Evolutionary conservation across 2,888 invertebrate genomes (phyloP), one percentile per base, ranked within the genome.

Genomic region (Lepetodrilus schrolli): DNA sequence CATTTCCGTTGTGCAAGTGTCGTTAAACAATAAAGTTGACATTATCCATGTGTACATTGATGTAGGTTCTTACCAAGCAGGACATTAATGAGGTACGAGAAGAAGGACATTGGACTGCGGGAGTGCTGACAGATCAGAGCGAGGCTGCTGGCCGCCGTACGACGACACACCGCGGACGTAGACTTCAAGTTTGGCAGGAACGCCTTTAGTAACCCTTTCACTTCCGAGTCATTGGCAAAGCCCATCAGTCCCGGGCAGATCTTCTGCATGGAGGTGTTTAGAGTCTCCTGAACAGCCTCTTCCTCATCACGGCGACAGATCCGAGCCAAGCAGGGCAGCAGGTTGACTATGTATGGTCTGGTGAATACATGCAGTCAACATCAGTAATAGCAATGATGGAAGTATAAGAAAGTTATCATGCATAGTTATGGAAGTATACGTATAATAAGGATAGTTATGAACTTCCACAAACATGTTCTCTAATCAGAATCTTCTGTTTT

Each of bases 91-190:
- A 95, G 92, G 86, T 94, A 93, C 1, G 93, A 92, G 77, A 94
- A 90, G 90, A 95, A 95, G 79, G 93, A 91, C 75, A 91, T 90
- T 1, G 94, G 93, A 88, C 95, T 95, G 71, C 95, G 92, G 78
- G 94, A 94, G 91, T 96, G 93, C 76, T 94, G 92, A 90, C 96
- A 96, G 72, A 96, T 93, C 75, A 94, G 93, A 47, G 96, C 93
- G 74, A 97, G 93, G 90, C 95, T 95, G 70, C 93, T 93, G 0
- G 96, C 94, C 36, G 96, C 94, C 26, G 95, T 94, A 79, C 98
- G 93, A 75, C 97, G 92, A 76, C 96, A 94, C 1, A 94, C 94
- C 3, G 96, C 94, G 79, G 95, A 94, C 13, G 83, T 88, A 13
- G 92, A 92, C 43, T 93, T 92, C 71, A 94, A 91, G 86, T 95